Evolutionary conservation across 2,113 vertebrate genomes (phyloP), one percentile per base, ranked within the genome.

Genomic region (Halcyon malimbica): DNA sequence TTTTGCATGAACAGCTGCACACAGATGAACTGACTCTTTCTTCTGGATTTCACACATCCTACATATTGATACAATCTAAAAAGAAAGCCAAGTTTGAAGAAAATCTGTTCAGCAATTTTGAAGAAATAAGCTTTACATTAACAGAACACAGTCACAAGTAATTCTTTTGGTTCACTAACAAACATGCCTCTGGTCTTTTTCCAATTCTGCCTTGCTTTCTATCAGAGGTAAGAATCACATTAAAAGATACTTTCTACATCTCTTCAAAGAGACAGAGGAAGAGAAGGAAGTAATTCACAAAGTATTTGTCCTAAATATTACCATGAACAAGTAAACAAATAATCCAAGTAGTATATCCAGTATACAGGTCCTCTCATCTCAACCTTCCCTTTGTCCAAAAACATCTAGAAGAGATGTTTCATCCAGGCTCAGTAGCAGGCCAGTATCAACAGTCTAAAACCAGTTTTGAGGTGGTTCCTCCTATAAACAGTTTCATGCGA

Each of bases 71-170:
- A 78, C 14, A 76, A 62, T 53, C 51, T 60, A 88, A 85, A 90
- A 87, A 83, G 24, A 93, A 96, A 93, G 50, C 5, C n/a, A 88
- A 69, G 13, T 76, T 64, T 92, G 28, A 90, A 93, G 44, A 73
- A 85, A 90, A 73, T 37, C 33, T 69, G 33, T 86, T 92, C 16
- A 83, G 19, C 18, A 13, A 25, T 86, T 65, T 59, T 63, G 37
- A 73, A 83, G 35, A 82, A 82, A 63, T 54, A 76, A 85, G 28
- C 24, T 77, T 76, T 21, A 83, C 28, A 37, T 33, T 59, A 89
- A 10, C 16, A 81, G 83, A 93, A 77, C 9, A 29, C 17, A 73
- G 37, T 28, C 21, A 48, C 29, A 65, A 79, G 39, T 28, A 70
- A 59, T 15, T 51, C 31, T n/a, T 33, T 35, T 31, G 23, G 51